Base-by-base conservation (phyloP, 2,888 invertebrate species). In the Pheosia tremula region DNA sequence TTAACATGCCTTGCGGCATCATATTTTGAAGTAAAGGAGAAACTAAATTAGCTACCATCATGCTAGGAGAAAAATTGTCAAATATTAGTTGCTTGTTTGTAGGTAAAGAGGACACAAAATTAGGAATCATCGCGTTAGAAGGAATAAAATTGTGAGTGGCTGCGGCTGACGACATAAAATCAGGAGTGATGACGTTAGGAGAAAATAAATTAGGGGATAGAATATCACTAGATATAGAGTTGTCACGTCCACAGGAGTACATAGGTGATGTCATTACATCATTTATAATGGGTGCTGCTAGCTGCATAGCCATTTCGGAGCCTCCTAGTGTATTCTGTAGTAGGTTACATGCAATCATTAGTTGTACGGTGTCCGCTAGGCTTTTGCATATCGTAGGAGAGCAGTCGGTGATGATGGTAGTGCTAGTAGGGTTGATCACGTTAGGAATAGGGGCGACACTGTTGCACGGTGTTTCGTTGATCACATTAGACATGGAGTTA, bases 311-410 rank as follows among this genome's bases (percentile, higher is more conserved):
- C 11, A 81, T 49, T 47, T 86, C 80, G 2, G 83, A 75, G 1
- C 78, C 82, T 0, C 81, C 81, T 56, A 74, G 76, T 7, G 70
- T 81, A 24, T 84, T 86, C 60, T 90, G 84, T 0, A 92, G 62
- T 38, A 90, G 69, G 67, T 89, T 88, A 13, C 81, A 78, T 0
- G 90, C 87, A 2, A 88, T 84, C 90, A 92, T 86, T 0, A 92
- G 53, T 49, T 92, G 89, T 1, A 92, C 74, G 0, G 90, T 87
- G 50, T 91, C 85, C 0, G 83, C 87, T 54, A 92, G 60, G 57
- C 89, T 89, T 61, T 89, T 85, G 63, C 91, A 90, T 0, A 88
- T 82, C 0, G 80, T 62, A 3, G 91, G 91, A 0, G 90, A 83
- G 47, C 89, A 88, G 57, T 91, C 91, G 0, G 89, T 87, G 38